Percentiles rank a stretch among this genome's conserved stretches.
These are phyloP conservation scores for Sebastes miniatus DNA, from an alignment of 2,797 vertebrate species.

Conservation along the genomic window DNA sequence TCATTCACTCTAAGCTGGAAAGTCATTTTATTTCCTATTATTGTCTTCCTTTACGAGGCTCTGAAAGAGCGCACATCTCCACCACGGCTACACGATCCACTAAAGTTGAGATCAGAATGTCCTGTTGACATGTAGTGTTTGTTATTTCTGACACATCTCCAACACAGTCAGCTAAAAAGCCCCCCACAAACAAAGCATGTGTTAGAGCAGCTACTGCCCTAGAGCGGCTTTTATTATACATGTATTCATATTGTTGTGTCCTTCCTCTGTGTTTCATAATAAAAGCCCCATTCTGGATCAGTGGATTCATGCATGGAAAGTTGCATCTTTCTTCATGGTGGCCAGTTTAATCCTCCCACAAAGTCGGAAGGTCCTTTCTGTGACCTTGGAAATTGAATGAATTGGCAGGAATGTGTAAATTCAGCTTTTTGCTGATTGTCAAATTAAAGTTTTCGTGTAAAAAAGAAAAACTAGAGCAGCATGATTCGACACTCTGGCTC, in stretches of 20 bases:
- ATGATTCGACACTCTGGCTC: slow-evolving; percentile 30
- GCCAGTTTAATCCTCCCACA: slow-evolving; percentile 29
- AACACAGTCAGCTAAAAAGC: neutral
- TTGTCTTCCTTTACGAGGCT: neutral
- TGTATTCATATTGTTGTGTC: neutral
- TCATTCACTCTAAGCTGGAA: no score
- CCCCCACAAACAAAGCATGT: neutral
- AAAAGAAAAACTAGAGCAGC: neutral
- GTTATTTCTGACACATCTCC: neutral
- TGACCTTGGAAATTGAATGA: slow-evolving; percentile 28
- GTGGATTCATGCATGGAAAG: slow-evolving; percentile 17
- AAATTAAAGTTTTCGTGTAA: slow-evolving; percentile 24
- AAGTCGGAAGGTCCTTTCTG: slow-evolving; percentile 14
- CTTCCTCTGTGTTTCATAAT: slow-evolving; percentile 2
- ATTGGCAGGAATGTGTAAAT: slow-evolving; percentile 9
- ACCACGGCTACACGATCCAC: neutral
- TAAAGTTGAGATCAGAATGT: neutral
- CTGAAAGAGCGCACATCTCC: neutral
- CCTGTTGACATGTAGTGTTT: neutral
- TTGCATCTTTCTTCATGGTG: slow-evolving; percentile 9
- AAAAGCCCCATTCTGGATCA: slow-evolving; percentile 5
- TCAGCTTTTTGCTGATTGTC: slow-evolving; percentile 14
- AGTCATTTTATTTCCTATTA: no score
- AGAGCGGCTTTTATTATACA: neutral
- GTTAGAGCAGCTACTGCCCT: neutral